A percentile compares a stretch with the other conserved stretches of the same genome.
Conservation (phyloP, 2,113 vertebrate species). For the Marmota flaviventris region DNA sequence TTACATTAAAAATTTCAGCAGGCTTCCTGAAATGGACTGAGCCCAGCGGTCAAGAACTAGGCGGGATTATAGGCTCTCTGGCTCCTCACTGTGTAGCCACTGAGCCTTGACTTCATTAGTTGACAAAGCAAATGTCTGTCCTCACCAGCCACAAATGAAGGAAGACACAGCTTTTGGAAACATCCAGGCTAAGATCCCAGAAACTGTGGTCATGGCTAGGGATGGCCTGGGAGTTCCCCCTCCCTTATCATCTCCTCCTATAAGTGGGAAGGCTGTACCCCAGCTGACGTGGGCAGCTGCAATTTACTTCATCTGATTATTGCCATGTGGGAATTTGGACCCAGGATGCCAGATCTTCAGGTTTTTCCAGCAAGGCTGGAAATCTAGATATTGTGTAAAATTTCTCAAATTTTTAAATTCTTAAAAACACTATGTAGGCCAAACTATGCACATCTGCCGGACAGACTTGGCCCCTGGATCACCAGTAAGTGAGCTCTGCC, state of each 20-base stretch:
- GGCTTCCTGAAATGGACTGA: slow-evolving; percentile 36
- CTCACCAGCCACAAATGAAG: neutral
- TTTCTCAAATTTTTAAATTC: slow-evolving; percentile 17
- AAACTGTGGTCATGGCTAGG: neutral
- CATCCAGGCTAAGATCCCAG: neutral
- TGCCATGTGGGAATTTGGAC: neutral
- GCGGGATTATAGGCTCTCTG: neutral
- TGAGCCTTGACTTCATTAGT: neutral
- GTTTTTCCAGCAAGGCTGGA: neutral
- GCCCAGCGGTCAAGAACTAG: neutral
- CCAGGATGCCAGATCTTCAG: neutral
- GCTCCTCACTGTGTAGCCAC: neutral
- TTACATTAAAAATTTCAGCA: neutral
- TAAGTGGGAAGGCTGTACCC: neutral
- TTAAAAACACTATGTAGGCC: neutral
- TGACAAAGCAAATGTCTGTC: slow-evolving; percentile 64
- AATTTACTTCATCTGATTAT: neutral
- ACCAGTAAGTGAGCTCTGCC: neutral
- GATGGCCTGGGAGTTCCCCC: neutral
- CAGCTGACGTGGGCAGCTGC: neutral
- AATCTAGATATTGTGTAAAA: slow-evolving; percentile 22
- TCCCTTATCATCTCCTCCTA: neutral
- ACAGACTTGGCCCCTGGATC: neutral
- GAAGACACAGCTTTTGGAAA: neutral
- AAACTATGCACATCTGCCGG: neutral